These are phyloP conservation scores for Ophioninae sp. DNA, from an alignment of 2,888 invertebrate genomes.

Conservation along the genomic window DNA sequence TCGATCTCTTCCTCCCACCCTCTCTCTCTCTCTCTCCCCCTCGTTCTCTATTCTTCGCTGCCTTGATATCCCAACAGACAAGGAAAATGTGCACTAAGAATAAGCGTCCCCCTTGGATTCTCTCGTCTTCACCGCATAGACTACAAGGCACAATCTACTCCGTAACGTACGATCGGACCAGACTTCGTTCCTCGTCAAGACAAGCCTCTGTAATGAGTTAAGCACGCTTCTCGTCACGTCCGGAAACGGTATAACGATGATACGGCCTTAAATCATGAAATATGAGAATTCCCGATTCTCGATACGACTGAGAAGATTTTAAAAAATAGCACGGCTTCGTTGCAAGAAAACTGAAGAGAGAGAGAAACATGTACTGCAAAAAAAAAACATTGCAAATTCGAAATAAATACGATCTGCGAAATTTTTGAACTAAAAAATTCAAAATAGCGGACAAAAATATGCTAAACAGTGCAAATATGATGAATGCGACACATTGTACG, in stretches of 20 bases:
- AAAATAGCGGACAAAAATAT: too few species aligned
- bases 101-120: constrained; percentile 29
- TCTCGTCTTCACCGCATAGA: constrained; percentile 10
- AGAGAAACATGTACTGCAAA: background rate
- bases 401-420: background rate
- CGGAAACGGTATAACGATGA: constrained; percentile 58
- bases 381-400: background rate
- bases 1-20: background rate
- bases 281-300: constrained; percentile 27
- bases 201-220: constrained; percentile 77
- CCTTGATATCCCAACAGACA: constrained; percentile 24
- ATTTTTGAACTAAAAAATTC: too few species aligned
- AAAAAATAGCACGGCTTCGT: background rate
- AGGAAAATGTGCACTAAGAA: constrained; percentile 39
- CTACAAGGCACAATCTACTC: constrained; percentile 36
- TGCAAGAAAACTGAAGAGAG: background rate
- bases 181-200: constrained; percentile 68
- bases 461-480: too few species aligned
- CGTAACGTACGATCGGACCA: constrained; percentile 25
- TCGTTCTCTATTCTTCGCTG: constrained; percentile 14
- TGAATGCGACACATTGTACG: constrained; percentile 16
- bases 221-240: constrained; percentile 77
- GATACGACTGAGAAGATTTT: constrained; percentile 20
- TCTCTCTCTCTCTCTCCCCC: constrained; percentile 15
- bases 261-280: constrained; percentile 49